Evolutionary conservation across 2,797 vertebrate species (phyloP).

Genomic region (Crypturellus tataupa): DNA sequence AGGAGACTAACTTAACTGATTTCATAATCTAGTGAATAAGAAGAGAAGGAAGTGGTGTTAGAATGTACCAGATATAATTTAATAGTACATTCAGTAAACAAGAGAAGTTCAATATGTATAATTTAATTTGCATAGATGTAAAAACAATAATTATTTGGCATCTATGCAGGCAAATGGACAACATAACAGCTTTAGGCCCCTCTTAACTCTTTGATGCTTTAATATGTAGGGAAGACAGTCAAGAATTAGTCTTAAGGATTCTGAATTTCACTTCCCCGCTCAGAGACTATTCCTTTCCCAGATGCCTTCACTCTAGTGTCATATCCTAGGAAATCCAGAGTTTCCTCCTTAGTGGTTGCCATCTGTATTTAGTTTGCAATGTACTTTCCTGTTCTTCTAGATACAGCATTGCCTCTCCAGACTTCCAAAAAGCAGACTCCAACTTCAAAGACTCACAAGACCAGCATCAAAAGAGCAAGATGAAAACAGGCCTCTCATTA

Average conservation of each 20-base stretch:
- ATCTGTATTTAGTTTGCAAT: neutral
- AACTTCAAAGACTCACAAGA: neutral
- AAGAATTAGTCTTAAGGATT: neutral
- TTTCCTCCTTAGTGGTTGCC: neutral
- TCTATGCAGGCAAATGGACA: neutral
- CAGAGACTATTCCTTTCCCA: neutral
- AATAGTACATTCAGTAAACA: neutral
- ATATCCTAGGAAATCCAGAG: neutral
- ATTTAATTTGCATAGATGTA: neutral
- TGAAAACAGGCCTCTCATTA: neutral
- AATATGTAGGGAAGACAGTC: neutral
- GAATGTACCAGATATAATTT: neutral
- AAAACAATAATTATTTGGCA: neutral
- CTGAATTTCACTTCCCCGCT: neutral
- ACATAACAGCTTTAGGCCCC: neutral
- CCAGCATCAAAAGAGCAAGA: neutral
- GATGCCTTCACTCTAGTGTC: neutral
- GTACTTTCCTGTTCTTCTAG: conserved; percentile 2
- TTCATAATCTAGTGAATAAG: conserved; percentile 43
- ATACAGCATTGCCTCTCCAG: neutral
- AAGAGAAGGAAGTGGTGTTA: conserved; percentile 13
- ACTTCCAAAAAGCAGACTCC: neutral
- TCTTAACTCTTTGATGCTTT: neutral
- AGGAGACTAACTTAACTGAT: neutral
- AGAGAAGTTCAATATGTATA: neutral